phyloP scores from a whole-genome alignment of 2,797 vertebrate genomes.

The Parotocinclus haroldoi region DNA sequence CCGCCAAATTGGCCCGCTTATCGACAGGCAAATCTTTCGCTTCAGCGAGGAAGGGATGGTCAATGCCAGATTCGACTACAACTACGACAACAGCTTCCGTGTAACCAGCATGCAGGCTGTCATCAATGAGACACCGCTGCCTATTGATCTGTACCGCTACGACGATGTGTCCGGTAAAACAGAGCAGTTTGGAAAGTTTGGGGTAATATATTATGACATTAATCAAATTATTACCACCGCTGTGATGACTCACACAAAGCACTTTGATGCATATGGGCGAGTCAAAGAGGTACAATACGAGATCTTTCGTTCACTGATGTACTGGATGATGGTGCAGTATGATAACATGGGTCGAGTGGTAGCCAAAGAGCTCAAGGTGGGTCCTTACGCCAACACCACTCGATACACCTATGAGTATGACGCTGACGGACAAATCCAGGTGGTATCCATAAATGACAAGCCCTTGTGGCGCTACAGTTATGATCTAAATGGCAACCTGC shows the following conservation, averaged over 20 bases:
- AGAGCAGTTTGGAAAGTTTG: slow-evolving; percentile 97
- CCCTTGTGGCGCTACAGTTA: slow-evolving; percentile 97
- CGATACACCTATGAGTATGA: slow-evolving; percentile 96
- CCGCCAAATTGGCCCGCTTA: slow-evolving; percentile 94
- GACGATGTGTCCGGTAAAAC: slow-evolving; percentile 97
- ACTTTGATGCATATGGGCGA: slow-evolving; percentile 95
- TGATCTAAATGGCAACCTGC: slow-evolving; percentile 94
- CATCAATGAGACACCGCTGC: slow-evolving; percentile 93
- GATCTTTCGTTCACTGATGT: slow-evolving; percentile 98
- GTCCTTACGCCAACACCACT: slow-evolving; percentile 95
- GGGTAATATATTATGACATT: slow-evolving; percentile 97
- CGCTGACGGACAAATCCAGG: slow-evolving; percentile 90
- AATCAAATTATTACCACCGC: slow-evolving; percentile 98
- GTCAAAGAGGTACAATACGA: slow-evolving; percentile 98
- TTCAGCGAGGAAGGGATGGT: slow-evolving; percentile 99
- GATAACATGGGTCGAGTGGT: slow-evolving; percentile 98
- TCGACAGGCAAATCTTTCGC: slow-evolving; percentile 95
- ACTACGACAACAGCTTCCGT: slow-evolving; percentile 97
- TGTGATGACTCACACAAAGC: slow-evolving; percentile 98
- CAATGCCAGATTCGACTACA: slow-evolving; percentile 97
- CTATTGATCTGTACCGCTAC: slow-evolving; percentile 95
- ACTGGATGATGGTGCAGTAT: slow-evolving; percentile 98
- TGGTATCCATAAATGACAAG: slow-evolving; percentile 95
- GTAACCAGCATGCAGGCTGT: slow-evolving; percentile 99
- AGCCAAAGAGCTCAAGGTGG: slow-evolving; percentile 94